phyloP scores from a whole-genome alignment of 2,113 vertebrate species.

The Speoplatyrhinus poulsoni region DNA sequence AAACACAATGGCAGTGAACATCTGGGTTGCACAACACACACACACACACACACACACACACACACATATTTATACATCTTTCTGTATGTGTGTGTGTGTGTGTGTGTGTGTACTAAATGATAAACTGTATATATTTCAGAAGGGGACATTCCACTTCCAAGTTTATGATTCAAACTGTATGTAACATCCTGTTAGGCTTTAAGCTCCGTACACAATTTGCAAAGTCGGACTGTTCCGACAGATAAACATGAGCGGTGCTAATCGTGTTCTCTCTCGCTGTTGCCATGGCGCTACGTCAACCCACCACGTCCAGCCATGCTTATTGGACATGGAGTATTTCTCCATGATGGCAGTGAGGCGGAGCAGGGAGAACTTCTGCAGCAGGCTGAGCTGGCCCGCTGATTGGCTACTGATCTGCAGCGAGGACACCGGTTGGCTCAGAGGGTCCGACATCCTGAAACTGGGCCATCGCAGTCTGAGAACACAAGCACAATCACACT shows the following conservation, averaged over 20 bases:
- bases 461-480: slow-evolving; percentile 86
- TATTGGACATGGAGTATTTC: slow-evolving; percentile 94
- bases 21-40: background rate
- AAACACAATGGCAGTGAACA: background rate
- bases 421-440: slow-evolving; percentile 78
- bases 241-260: too few relatives aligned
- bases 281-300: slow-evolving; percentile 43
- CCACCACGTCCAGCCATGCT: slow-evolving; percentile 96
- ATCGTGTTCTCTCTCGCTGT: background rate
- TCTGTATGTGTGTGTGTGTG: background rate
- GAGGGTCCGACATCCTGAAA: slow-evolving; percentile 87
- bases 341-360: slow-evolving; percentile 98
- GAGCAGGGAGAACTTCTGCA: slow-evolving; percentile 94
- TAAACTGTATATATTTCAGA: background rate
- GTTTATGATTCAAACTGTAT: too few relatives aligned
- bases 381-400: slow-evolving; percentile 88
- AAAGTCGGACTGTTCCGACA: too few relatives aligned
- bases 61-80: background rate
- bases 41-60: background rate
- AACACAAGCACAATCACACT: slow-evolving; percentile 5
- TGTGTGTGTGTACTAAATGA: background rate
- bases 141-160: background rate
- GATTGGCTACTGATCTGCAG: slow-evolving; percentile 91
- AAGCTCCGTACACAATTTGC: too few relatives aligned
- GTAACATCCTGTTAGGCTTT: too few relatives aligned